Percentiles rank a stretch among this genome's conserved stretches.
Evolutionary conservation across 2,797 vertebrate genomes (phyloP).

Genomic region (Peromyscus melanophrys): DNA sequence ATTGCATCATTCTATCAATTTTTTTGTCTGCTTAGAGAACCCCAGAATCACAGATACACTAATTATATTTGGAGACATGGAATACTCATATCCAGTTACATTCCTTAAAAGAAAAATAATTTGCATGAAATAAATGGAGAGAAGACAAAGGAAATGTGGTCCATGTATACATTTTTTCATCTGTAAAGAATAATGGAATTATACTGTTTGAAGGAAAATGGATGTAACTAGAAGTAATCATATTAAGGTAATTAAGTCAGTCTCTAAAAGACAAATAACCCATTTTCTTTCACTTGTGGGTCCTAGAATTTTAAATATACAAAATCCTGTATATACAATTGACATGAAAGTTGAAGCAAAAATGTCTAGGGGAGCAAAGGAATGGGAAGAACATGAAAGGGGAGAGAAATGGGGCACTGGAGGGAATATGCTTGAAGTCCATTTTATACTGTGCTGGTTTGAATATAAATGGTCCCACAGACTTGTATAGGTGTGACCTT

Average conservation of each 20-base stretch:
- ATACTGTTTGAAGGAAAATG: background rate
- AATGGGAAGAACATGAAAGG: background rate
- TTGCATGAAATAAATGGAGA: background rate
- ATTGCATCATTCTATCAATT: slow-evolving; percentile 1
- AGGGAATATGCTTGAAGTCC: background rate
- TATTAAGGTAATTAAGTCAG: background rate
- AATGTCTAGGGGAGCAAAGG: background rate
- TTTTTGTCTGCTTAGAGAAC: background rate
- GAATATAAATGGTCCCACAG: background rate
- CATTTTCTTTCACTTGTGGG: background rate
- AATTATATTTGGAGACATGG: background rate
- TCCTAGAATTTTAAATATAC: background rate
- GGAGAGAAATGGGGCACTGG: background rate
- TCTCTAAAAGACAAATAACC: background rate
- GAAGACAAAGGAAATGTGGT: background rate
- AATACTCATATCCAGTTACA: background rate
- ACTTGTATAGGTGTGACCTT: background rate
- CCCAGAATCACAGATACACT: background rate
- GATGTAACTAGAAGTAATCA: background rate
- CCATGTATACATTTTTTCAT: background rate
- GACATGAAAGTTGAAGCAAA: background rate
- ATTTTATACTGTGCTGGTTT: background rate
- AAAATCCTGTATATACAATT: background rate
- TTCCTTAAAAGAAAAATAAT: slow-evolving; percentile 42
- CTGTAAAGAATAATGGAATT: background rate